Conservation (phyloP, 2,113 vertebrate species). For the Apodemus speciosus region DNA sequence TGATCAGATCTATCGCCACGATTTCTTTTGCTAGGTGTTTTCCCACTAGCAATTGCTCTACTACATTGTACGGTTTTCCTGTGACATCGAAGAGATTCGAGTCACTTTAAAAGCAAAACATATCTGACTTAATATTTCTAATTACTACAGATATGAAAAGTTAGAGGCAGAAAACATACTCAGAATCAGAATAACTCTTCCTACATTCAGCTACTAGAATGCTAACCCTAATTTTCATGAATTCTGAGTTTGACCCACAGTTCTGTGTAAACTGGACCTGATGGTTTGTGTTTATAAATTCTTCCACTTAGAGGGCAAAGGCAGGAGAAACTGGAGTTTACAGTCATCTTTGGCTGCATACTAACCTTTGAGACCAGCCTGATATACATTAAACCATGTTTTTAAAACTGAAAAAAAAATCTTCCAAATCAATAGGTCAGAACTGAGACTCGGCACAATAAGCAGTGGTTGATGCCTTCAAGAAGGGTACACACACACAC, state of each 20-base stretch:
- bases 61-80: neutral
- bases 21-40: slow-evolving; percentile 49
- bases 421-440: slow-evolving; percentile 35
- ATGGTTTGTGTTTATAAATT: neutral
- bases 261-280: neutral
- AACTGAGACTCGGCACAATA: neutral
- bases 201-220: neutral
- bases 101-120: neutral
- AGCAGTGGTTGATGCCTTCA: neutral
- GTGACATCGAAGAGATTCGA: neutral
- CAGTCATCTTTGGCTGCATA: neutral
- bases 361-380: neutral
- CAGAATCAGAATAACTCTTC: slow-evolving; percentile 26
- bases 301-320: no score
- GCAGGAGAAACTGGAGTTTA: neutral
- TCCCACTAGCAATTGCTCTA: neutral
- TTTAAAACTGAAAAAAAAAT: neutral
- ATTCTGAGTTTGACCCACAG: neutral
- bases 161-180: neutral
- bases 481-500: neutral
- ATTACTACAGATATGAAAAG: neutral
- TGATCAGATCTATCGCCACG: neutral
- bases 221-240: neutral
- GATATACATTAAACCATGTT: neutral
- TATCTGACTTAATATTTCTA: neutral